phyloP scores from a whole-genome alignment of 1,140 invertebrate species.

The Polyergus mexicanus region DNA sequence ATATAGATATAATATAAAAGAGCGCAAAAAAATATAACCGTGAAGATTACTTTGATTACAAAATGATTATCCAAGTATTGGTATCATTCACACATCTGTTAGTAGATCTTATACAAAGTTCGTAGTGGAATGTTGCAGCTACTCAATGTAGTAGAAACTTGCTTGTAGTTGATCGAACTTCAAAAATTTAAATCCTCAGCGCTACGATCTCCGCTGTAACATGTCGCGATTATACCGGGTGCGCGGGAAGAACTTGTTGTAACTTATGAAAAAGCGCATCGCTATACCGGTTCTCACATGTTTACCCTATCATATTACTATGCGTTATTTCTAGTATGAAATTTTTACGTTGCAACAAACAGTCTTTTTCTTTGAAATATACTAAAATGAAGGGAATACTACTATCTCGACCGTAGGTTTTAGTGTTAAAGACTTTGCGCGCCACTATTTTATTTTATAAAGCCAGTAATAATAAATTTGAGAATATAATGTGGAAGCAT shows the following conservation, averaged over 20 bases:
- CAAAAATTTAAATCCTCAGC: conserved; percentile 54
- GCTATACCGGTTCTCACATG: conserved; percentile 51
- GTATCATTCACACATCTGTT: conserved; percentile 17
- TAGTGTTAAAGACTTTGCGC: background rate
- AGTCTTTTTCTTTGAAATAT: conserved; percentile 8
- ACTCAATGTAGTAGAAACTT: conserved; percentile 27
- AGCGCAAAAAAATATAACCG: background rate
- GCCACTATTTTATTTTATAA: background rate
- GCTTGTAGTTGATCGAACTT: conserved; percentile 36
- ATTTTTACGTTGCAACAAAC: background rate
- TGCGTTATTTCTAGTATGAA: conserved; percentile 1
- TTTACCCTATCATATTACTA: conserved; percentile 16
- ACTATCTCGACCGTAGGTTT: background rate
- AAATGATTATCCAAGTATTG: conserved; percentile 5
- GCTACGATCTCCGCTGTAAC: conserved; percentile 18
- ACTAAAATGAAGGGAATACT: background rate
- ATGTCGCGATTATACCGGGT: conserved; percentile 55
- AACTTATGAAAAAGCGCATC: conserved; percentile 35
- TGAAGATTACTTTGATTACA: background rate
- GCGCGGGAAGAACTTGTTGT: conserved; percentile 30
- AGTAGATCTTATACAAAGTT: conserved; percentile 48
- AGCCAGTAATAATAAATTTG: background rate
- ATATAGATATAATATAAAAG: background rate
- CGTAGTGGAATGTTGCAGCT: conserved; percentile 26
- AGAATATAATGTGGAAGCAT: background rate